These are phyloP conservation scores for Melanotus villosus DNA, from an alignment of 2,888 invertebrate species.

Conservation along the genomic window DNA sequence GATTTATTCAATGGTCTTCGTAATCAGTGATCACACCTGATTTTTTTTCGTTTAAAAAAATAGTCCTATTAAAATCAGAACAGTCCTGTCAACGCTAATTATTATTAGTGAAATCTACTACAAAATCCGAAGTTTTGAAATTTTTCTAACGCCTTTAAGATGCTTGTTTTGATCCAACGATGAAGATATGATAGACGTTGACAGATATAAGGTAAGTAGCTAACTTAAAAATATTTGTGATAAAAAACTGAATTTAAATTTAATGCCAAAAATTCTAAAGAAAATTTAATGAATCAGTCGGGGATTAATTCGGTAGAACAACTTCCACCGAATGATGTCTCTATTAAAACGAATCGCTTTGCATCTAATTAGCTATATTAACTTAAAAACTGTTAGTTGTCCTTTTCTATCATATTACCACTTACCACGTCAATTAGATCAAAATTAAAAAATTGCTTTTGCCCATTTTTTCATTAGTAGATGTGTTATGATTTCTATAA, in stretches of 20 bases:
- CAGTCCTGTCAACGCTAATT: constrained; percentile 2
- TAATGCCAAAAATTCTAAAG: not conserved
- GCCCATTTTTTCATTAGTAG: not conserved
- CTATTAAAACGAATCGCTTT: constrained; percentile 13
- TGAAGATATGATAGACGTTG: constrained; percentile 11
- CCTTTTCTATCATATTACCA: not conserved
- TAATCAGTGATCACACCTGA: too few species aligned
- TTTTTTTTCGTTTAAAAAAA: too few species aligned
- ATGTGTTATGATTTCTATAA: constrained; percentile 1
- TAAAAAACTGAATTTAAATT: constrained; percentile 5
- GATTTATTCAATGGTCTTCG: too few species aligned
- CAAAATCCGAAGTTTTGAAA: not conserved
- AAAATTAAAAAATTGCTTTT: constrained; percentile 10
- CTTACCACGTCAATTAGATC: not conserved
- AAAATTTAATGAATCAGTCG: constrained; percentile 18
- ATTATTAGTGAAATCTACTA: not conserved
- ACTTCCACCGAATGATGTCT: constrained; percentile 12
- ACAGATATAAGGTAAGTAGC: constrained; percentile 16
- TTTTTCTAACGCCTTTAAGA: constrained; percentile 17
- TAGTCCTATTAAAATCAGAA: too few species aligned
- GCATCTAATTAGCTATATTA: constrained; percentile 25
- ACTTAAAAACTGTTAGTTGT: not conserved
- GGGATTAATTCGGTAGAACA: constrained; percentile 21
- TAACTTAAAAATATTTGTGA: constrained; percentile 15
- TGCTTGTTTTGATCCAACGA: constrained; percentile 10